Conservation (phyloP, 1,140 invertebrate genomes). For the Olivierus martensii region DNA sequence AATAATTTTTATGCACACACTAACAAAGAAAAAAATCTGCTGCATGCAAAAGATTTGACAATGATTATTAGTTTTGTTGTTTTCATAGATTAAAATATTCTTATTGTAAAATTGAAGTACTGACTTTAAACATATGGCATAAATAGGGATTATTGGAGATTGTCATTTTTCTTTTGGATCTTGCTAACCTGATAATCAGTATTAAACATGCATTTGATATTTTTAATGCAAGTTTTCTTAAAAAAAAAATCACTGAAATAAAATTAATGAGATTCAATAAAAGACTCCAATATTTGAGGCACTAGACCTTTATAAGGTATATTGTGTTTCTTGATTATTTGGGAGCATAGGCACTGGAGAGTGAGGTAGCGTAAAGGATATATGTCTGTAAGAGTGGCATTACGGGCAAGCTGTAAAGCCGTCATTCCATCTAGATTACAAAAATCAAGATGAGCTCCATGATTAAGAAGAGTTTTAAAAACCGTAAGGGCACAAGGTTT, state of each 20-base stretch:
- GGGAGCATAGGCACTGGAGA: slow-evolving; percentile 64
- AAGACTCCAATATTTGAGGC: slow-evolving; percentile 28
- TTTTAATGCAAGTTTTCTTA: too few relatives aligned
- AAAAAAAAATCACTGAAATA: neutral
- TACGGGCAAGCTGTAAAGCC: slow-evolving; percentile 47
- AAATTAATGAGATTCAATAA: slow-evolving; percentile 17
- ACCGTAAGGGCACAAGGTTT: slow-evolving; percentile 39
- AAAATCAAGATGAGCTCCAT: slow-evolving; percentile 75
- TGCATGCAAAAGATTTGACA: too few relatives aligned
- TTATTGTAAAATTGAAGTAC: too few relatives aligned
- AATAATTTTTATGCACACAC: too few relatives aligned
- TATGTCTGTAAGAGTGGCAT: slow-evolving; percentile 23
- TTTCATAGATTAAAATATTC: too few relatives aligned
- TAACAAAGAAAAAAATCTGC: too few relatives aligned
- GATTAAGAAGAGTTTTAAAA: slow-evolving; percentile 49
- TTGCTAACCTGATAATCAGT: too few relatives aligned
- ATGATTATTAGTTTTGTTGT: too few relatives aligned
- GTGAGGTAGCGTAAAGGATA: slow-evolving; percentile 64
- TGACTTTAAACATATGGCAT: too few relatives aligned
- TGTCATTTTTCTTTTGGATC: too few relatives aligned
- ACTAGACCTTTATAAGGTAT: slow-evolving; percentile 46
- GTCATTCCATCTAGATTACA: slow-evolving; percentile 64
- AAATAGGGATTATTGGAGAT: too few relatives aligned
- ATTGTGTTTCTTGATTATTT: slow-evolving; percentile 48
- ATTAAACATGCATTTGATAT: too few relatives aligned